Conservation (phyloP, 2,797 vertebrate genomes). For the Peromyscus attwateri region DNA sequence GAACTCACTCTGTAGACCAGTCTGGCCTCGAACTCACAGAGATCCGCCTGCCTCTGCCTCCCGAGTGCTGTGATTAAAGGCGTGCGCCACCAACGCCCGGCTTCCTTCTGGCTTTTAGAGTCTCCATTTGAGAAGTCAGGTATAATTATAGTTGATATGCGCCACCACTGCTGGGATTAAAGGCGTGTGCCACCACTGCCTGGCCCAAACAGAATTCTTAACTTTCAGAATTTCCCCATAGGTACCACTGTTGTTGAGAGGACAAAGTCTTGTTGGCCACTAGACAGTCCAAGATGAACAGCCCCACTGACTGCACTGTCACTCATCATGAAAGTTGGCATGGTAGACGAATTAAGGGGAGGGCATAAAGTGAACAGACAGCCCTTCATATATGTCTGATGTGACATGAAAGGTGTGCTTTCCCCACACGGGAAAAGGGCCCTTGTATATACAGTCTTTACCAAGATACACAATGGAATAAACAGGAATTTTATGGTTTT, state of each 20-base stretch:
- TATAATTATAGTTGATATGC: no score
- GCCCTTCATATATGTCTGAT: neutral
- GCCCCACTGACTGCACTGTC: neutral
- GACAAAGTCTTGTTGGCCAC: neutral
- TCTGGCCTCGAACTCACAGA: no score
- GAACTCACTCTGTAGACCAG: no score
- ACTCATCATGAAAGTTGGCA: neutral
- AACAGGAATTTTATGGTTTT: constrained; percentile 41
- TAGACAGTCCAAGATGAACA: neutral
- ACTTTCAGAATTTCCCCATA: neutral
- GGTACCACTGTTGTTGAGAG: neutral
- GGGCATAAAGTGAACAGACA: neutral
- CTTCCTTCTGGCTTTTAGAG: no score
- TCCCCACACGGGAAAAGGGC: neutral
- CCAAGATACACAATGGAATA: neutral
- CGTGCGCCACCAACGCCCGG: no score
- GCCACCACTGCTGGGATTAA: no score
- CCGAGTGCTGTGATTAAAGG: no score
- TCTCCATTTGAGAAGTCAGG: no score
- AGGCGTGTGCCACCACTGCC: no score
- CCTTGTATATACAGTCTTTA: neutral
- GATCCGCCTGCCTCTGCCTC: no score
- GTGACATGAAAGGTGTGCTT: neutral
- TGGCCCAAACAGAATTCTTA: neutral
- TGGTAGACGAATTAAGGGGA: neutral